Evolutionary conservation across 1,140 invertebrate species (phyloP).

Genomic region (Myzus persicae): DNA sequence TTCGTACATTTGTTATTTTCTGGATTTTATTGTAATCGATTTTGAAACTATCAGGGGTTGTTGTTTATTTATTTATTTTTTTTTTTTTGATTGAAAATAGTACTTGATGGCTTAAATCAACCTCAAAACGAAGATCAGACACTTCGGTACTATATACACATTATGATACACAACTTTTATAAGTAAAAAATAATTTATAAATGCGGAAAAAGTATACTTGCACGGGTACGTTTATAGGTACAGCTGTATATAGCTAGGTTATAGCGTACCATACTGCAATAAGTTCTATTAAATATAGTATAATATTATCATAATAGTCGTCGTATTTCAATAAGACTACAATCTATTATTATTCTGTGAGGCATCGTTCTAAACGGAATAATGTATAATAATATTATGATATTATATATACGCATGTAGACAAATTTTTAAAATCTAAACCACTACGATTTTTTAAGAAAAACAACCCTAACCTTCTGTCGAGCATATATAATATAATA

Average conservation of each 20-base stretch:
- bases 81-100: neutral
- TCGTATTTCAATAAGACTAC: neutral
- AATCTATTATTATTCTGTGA: neutral
- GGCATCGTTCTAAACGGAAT: neutral
- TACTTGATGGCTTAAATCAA: neutral
- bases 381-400: neutral
- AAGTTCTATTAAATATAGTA: neutral
- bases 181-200: no score
- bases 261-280: neutral
- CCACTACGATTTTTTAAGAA: neutral
- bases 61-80: neutral
- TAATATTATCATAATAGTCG: neutral
- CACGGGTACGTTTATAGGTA: no score
- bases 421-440: neutral
- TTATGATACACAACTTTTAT: no score
- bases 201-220: no score
- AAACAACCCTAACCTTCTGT: neutral
- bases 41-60: neutral
- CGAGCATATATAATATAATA: neutral
- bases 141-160: no score
- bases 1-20: neutral
- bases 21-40: neutral
- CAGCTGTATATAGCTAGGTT: neutral
- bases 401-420: neutral
- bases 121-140: no score